Base-by-base conservation (phyloP, 2,113 vertebrate species). In the Phrynocephalus versicolor region DNA sequence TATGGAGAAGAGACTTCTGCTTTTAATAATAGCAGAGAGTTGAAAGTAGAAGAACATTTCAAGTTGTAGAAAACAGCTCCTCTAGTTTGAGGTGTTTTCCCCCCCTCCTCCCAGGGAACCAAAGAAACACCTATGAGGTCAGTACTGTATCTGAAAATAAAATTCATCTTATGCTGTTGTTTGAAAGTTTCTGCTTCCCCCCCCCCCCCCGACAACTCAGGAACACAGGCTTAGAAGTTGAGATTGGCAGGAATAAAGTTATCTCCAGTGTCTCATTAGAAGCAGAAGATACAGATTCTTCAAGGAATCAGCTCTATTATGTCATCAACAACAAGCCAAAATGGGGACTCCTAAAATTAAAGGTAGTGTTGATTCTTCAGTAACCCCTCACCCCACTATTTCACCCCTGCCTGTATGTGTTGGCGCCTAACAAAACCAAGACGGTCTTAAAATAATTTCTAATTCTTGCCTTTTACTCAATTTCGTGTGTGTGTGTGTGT, bases 191-290 rank as follows among this genome's bases (percentile, higher is more conserved):
- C 3, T 92, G 83, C 13, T 27, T 25, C 45, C 45, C 25, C 23
- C 30, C 74, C 7, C 3, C 10, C 62, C 23, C 78, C 75, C 76
- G 19, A 55, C 73, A 67, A 1, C 25, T 33, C 88, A 96, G 94
- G 89, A 97, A 93, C 71, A 83, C 87, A 1, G 94, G 89, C 60
- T 84, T 97, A 89, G 94, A 96, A 83, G 79, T 94, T 87, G 85
- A 93, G 81, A 85, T 87, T 35, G 85, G 88, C 57, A 89, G 94
- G 84, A 96, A 89, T 78, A 95, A 96, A 87, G 84, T 95, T 30
- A 92, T 97, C 92, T 97, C 95, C 78, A 96, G 90, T n/a, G 85
- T 94, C 41, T 91, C 83, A 23, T 89, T 97, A 91, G 94, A 96
- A 85, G 93, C 93, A 2, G 91, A 94, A 85, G 96, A 95, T 80